Conservation (phyloP, 2,888 invertebrate genomes). For the Drosophila anceps region DNA sequence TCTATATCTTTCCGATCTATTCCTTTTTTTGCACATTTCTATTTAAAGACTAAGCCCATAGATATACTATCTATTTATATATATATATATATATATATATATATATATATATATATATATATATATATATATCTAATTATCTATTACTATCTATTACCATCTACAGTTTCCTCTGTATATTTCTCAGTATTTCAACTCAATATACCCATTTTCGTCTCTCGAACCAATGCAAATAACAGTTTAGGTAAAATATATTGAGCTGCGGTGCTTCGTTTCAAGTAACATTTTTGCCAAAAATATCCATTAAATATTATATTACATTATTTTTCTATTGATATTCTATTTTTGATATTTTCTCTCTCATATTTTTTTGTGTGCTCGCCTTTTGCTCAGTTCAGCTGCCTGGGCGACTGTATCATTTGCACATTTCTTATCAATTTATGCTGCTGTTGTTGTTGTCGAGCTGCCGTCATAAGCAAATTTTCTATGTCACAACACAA, state of each 20-base stretch:
- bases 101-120: too few relatives aligned
- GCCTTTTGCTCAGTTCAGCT: background rate
- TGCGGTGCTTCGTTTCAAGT: background rate
- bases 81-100: too few relatives aligned
- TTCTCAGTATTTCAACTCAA: background rate
- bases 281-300: background rate
- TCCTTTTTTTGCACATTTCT: too few relatives aligned
- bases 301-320: conserved; percentile 6
- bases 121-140: background rate
- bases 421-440: conserved; percentile 53
- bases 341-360: background rate
- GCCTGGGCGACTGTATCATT: conserved; percentile 30
- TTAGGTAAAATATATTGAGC: background rate
- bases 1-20: background rate
- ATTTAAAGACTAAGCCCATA: too few relatives aligned
- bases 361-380: background rate
- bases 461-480: conserved; percentile 48
- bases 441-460: conserved; percentile 48
- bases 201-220: background rate
- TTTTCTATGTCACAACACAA: conserved; percentile 49
- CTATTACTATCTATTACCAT: background rate
- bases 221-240: background rate
- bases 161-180: background rate
- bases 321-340: conserved; percentile 6
- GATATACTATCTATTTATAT: background rate